Evolutionary conservation across 2,888 invertebrate species (phyloP).

Genomic region (Tenthredo notha): DNA sequence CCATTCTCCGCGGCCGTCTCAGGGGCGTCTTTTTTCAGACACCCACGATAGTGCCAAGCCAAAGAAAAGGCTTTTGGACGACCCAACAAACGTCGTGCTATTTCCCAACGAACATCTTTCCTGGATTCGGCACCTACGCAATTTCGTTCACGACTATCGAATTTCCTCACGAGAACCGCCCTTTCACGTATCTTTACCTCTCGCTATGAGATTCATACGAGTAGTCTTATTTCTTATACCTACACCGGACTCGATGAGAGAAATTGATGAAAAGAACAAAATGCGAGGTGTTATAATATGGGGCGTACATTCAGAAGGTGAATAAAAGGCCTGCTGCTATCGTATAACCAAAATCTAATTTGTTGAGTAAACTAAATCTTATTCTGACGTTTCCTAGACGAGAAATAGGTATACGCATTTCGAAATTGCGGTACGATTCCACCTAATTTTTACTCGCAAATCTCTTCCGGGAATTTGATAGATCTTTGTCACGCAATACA

Average conservation of each 20-base stretch:
- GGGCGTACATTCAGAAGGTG: background rate
- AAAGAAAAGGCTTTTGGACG: background rate
- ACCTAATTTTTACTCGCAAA: background rate
- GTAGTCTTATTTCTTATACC: background rate
- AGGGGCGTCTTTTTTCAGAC: conserved; percentile 2
- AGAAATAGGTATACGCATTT: background rate
- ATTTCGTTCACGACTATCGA: conserved; percentile 72
- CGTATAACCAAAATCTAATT: conserved; percentile 55
- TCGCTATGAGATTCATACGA: background rate
- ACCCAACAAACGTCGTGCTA: conserved; percentile 15
- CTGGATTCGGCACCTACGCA: conserved; percentile 69
- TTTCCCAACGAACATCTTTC: background rate
- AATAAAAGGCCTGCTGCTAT: conserved; percentile 19
- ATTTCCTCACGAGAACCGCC: conserved; percentile 66
- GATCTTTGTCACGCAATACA: conserved; percentile 6
- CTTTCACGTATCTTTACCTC: conserved; percentile 55
- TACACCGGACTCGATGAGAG: background rate
- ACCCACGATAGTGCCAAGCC: background rate
- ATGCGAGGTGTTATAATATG: background rate
- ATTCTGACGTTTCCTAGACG: conserved; percentile 15
- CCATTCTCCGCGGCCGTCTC: background rate
- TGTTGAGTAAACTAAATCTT: conserved; percentile 61
- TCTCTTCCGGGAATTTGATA: background rate
- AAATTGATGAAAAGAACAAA: conserved; percentile 34
- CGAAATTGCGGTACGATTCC: conserved; percentile 31